Base-by-base conservation (phyloP, 2,888 invertebrate species). In the Erebia ligea region DNA sequence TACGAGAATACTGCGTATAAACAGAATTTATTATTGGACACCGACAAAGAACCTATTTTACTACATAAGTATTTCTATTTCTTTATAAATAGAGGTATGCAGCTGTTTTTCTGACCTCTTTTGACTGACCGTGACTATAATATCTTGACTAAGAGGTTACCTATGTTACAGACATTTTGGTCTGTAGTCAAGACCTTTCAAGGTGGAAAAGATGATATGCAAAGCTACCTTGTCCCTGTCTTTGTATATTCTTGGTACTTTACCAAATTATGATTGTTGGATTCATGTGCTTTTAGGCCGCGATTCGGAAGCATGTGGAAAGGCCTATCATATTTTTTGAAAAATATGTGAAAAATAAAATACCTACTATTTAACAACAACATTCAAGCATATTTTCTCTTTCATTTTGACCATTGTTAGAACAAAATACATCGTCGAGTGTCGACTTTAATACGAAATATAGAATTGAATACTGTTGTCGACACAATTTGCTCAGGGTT, bases 1-100 rank as follows among this genome's bases (percentile, higher is more conserved):
- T 61, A 61, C 64, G 65, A 50, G 45, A 54, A 61, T 65, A 65
- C 34, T 66, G n/a, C 42, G 34, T 65, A 56, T 19, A 56, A 56
- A 56, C 9, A 9, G 13, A 56, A 54, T 65, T 54, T 56, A 65
- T 62, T 62, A 62, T 48, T 48, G 21, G 45, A 21, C 15, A 19
- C 11, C n/a, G 62, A 48, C 45, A 62, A 62, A 62, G 48, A 62
- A 48, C 13, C 25, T 62, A 15, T 59, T 59, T 58, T 58, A 19
- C 50, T 13, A n/a, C 6, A 10, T 19, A n/a, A n/a, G n/a, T n/a
- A 54, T 54, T 19, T 54, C 34, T 34, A 34, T 34, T 45, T 45
- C 11, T 45, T 45, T 57, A 57, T 21, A 21, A 57, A 57, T 57
- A 25, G 10, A 54, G 17, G 54, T 3, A n/a, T n/a, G 8, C 9